phyloP scores from a whole-genome alignment of 2,113 vertebrate genomes.

The Pterocles gutturalis region DNA sequence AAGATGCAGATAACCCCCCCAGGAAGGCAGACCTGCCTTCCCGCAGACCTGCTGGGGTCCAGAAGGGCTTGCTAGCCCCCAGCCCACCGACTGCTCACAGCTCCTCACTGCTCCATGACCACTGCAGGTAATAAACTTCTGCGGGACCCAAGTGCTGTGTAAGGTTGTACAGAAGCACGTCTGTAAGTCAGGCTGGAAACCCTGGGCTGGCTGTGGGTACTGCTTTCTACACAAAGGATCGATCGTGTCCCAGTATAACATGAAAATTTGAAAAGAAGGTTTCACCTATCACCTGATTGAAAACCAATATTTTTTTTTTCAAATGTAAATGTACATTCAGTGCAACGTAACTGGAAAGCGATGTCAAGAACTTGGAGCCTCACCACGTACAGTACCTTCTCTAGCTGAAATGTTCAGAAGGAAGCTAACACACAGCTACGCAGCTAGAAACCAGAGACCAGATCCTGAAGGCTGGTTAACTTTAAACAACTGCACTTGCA shows the following conservation, averaged over 20 bases:
- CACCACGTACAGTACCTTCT: not conserved
- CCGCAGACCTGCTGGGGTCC: not conserved
- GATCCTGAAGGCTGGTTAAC: not conserved
- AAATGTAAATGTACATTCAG: not conserved
- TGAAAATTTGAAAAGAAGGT: not conserved
- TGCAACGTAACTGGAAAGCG: not conserved
- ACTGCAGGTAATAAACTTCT: not conserved
- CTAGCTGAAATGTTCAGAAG: not conserved
- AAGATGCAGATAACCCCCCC: not conserved
- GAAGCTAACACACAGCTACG: not conserved
- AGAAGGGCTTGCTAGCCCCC: not conserved
- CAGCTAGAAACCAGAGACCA: not conserved
- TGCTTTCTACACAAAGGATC: not conserved
- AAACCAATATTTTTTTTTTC: not conserved
- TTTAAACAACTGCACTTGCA: accelerated
- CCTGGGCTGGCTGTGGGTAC: accelerated
- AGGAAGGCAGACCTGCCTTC: not conserved
- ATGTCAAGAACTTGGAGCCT: not conserved
- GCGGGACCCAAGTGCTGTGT: not conserved
- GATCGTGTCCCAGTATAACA: accelerated
- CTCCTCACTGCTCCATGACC: not conserved
- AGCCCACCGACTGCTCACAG: not conserved
- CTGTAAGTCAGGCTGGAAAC: not conserved
- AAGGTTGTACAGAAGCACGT: not conserved
- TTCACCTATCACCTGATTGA: not conserved